Evolutionary conservation across 2,797 vertebrate species (phyloP).

Genomic region (Aplochiton taeniatus): DNA sequence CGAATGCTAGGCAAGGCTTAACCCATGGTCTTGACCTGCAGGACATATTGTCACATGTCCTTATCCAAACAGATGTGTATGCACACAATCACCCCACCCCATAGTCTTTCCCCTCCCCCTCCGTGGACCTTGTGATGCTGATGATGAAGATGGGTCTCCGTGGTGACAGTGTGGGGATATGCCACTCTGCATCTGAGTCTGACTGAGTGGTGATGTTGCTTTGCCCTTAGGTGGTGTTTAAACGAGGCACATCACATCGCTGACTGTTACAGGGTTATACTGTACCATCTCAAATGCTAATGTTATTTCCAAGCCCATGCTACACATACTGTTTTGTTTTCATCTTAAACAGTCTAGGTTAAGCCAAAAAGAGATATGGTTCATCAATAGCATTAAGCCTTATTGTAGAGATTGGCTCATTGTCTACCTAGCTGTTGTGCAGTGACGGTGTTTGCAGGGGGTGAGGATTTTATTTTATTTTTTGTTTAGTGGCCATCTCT

Average conservation of each 20-base stretch:
- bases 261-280: conserved; percentile 24
- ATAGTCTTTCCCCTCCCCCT: conserved; percentile 29
- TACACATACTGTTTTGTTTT: background rate
- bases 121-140: conserved; percentile 16
- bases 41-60: too few species aligned
- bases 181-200: conserved; percentile 34
- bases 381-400: conserved; percentile 9
- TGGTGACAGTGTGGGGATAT: conserved; percentile 56
- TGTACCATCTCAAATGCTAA: background rate
- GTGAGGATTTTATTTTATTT: background rate
- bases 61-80: too few species aligned
- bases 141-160: conserved; percentile 42
- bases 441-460: background rate
- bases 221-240: conserved; percentile 50
- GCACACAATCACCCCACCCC: conserved; percentile 27
- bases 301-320: background rate
- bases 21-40: too few species aligned
- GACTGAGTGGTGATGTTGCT: conserved; percentile 34
- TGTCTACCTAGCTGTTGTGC: background rate
- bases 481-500: too few species aligned
- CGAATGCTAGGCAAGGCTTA: too few species aligned
- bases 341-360: background rate
- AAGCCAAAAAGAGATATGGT: conserved; percentile 4
- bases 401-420: conserved; percentile 12
- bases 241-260: conserved; percentile 46